Evolutionary conservation across 1,140 invertebrate genomes (phyloP), one percentile per base, ranked within the genome.

Genomic region (Drepana arcuata): DNA sequence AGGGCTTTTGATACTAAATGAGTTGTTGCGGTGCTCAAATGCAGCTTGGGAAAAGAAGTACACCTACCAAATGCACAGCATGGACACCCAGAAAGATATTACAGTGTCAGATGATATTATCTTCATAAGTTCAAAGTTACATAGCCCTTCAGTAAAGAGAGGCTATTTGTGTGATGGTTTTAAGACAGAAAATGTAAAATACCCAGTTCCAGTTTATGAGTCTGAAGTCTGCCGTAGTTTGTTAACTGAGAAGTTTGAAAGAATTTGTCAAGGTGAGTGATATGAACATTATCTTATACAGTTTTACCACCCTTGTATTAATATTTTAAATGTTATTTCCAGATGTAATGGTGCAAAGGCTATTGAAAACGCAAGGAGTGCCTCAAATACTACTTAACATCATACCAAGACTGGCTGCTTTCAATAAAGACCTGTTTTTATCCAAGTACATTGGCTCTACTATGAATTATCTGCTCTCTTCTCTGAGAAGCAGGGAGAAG

Each of bases 331-430:
- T 35, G 38, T 41, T 41, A 38, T 41, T 77, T 73, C 30, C 70
- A 51, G 89, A 91, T 73, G 91, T 97, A 2, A 86, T 99, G 69
- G 86, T 88, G 25, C 94, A 96, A 48, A 86, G 91, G 36, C 74
- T 84, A 10, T 89, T 90, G 0, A 90, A 92, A 49, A 94, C 89
- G 28, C 75, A 86, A 0, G 91, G 95, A 70, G 93, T 98, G 16
- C 96, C 98, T 57, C 92, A 96, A 61, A 90, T 93, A 1, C 71
- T 99, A 6, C 86, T 99, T 37, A 91, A 91, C 13, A 88, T 99
- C 24, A 84, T 99, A 42, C 97, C 97, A n/a, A 86, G 96, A 34
- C 74, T 99, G n/a, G 96, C 95, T 4, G 95, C 95, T 7, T 97
- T 99, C 52, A 91, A 96, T 69, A 91, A 90, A 35, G 88, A 90